These are phyloP conservation scores for Agrochola lota DNA, from an alignment of 2,888 invertebrate species.

Conservation along the genomic window DNA sequence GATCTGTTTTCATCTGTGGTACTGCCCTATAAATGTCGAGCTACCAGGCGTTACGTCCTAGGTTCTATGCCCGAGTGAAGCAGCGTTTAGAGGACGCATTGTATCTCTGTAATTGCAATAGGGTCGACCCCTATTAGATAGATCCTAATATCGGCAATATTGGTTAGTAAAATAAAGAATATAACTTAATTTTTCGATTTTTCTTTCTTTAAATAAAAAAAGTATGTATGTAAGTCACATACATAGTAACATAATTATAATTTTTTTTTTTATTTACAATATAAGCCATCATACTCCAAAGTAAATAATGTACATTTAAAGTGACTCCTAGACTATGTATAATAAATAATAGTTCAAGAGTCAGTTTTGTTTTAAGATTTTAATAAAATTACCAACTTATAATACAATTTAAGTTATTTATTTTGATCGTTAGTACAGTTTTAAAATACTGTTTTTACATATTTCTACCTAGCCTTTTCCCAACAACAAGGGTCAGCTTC, in stretches of 20 bases:
- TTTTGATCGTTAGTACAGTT: conserved; percentile 35
- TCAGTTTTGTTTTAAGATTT: conserved; percentile 13
- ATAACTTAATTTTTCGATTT: conserved; percentile 2
- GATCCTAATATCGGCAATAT: background rate
- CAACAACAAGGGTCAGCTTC: background rate
- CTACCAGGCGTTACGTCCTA: background rate
- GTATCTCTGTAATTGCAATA: background rate
- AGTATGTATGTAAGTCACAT: background rate
- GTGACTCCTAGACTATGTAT: background rate
- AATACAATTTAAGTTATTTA: conserved; percentile 1
- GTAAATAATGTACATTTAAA: conserved; percentile 36
- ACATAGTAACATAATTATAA: conserved; percentile 16
- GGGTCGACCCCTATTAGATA: background rate
- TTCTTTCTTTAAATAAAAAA: background rate
- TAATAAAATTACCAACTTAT: conserved; percentile 22
- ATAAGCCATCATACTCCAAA: conserved; percentile 24
- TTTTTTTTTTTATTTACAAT: conserved; percentile 37
- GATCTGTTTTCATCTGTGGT: too few species aligned
- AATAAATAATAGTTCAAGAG: background rate
- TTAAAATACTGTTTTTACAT: background rate
- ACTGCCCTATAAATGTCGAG: background rate
- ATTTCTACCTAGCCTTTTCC: background rate
- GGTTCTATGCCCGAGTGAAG: background rate
- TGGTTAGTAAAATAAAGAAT: background rate
- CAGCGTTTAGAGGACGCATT: background rate